Evolutionary conservation across 2,113 vertebrate species (phyloP), one percentile per base, ranked within the genome.

Genomic region (Dipodomys ordii): DNA sequence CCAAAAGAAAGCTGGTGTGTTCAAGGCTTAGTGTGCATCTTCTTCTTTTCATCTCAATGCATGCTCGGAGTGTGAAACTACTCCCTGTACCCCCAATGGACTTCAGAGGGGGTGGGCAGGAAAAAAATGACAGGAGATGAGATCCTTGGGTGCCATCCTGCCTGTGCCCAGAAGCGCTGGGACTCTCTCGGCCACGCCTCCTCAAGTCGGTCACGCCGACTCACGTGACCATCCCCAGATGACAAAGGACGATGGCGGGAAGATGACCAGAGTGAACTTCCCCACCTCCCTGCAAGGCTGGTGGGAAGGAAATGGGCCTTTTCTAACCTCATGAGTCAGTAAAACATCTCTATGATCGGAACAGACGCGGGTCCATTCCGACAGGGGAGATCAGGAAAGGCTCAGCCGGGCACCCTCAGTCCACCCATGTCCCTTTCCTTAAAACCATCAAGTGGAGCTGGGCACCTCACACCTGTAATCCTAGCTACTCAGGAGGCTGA

Each of bases 201-300:
- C 39, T 39, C 39, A 39, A 39, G 39, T 39, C 39, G 5, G 39
- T 39, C 39, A 39, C 39, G 39, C 39, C 39, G 39, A 39, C 39
- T 39, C 39, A 39, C 39, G 3, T 39, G 39, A 39, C 39, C 39
- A 6, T 39, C 92, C 91, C 73, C 62, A 12, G 16, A 77, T 1
- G 32, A 93, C 18, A 28, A 88, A 85, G 60, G 93, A 57, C 49
- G 85, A 69, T 82, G 88, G 23, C 39, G 18, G 39, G 89, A 78
- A 35, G 18, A 35, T n/a, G 44, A 82, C 4, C 46, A 76, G 22
- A 80, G 53, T 16, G 32, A 84, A 84, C 69, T 87, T 35, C 82
- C 92, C 87, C 90, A 80, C 87, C 92, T n/a, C 64, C 57, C 39
- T 0, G 23, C 82, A 92, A 80, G 65, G 60, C 83, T 44, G 46